A percentile compares a stretch with the other conserved stretches of the same genome.
phyloP scores from a whole-genome alignment of 2,113 vertebrate genomes.

The Callithrix jacchus region DNA sequence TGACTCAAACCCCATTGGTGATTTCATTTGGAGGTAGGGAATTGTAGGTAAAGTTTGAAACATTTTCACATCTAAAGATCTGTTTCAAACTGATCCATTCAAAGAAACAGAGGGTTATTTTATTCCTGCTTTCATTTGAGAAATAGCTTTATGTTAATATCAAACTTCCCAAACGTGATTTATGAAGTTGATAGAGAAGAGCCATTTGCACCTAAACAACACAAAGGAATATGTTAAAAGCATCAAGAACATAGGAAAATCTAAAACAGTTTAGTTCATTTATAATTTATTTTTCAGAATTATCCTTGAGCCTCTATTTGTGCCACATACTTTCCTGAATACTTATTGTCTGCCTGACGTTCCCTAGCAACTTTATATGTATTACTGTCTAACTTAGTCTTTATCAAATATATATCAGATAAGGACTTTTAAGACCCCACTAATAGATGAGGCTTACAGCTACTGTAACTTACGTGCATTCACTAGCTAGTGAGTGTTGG shows the following conservation, averaged over 20 bases:
- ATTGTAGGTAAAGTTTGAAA: constrained; percentile 15
- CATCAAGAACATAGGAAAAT: background rate
- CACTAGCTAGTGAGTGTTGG: background rate
- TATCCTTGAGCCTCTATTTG: background rate
- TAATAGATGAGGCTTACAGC: background rate
- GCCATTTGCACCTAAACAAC: background rate
- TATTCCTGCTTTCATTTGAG: constrained; percentile 6
- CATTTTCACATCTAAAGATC: background rate
- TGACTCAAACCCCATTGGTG: background rate
- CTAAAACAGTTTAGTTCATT: background rate
- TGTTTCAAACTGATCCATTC: background rate
- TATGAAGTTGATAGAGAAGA: background rate
- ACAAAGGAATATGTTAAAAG: background rate
- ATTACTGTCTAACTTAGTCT: background rate
- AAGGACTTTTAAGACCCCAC: background rate
- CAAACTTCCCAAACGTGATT: background rate
- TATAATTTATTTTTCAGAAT: background rate
- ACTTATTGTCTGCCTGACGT: background rate
- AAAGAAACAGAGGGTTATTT: background rate
- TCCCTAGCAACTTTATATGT: background rate
- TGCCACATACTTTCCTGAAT: background rate
- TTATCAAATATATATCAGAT: background rate
- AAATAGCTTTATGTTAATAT: constrained; percentile 28
- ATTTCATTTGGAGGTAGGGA: background rate
- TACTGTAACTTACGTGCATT: background rate